A percentile compares a stretch with the other conserved stretches of the same genome.
These are phyloP conservation scores for Piezodorus guildinii DNA, from an alignment of 1,140 invertebrate genomes.

Conservation along the genomic window DNA sequence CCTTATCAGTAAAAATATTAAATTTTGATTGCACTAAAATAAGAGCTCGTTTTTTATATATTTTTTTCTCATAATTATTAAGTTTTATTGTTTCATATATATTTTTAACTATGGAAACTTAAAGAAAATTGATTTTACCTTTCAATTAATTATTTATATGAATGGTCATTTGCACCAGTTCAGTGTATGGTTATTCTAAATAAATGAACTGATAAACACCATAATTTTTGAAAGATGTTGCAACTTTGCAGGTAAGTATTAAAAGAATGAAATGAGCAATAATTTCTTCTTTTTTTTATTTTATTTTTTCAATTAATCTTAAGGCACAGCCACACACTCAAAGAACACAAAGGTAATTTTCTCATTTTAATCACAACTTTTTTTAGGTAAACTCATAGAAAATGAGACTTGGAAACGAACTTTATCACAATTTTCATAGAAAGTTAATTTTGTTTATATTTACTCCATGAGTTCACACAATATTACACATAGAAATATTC, in stretches of 20 bases:
- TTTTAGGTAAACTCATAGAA: conserved; percentile 9
- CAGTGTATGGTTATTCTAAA: no score
- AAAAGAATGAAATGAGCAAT: neutral
- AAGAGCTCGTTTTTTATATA: conserved; percentile 12
- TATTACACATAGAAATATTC: neutral
- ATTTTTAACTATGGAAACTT: no score
- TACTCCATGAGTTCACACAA: conserved; percentile 9
- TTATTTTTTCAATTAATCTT: conserved; percentile 5
- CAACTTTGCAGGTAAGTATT: conserved; percentile 6
- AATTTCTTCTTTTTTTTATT: conserved; percentile 3
- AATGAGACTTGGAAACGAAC: neutral
- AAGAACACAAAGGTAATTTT: conserved; percentile 10
- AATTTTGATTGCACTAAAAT: conserved; percentile 18
- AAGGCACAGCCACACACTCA: neutral
- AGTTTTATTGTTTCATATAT: neutral
- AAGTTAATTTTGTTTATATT: neutral
- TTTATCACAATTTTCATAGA: no score
- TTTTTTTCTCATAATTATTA: conserved; percentile 7
- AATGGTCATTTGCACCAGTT: no score
- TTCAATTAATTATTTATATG: no score
- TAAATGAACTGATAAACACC: neutral
- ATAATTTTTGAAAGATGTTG: neutral
- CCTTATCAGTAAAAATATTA: conserved; percentile 13
- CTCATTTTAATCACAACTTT: neutral
- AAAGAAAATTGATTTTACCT: no score